These are phyloP conservation scores for Zoroaster sp. DNA, from an alignment of 53 echinoderm and acorn worm genomes.

Conservation along the genomic window DNA sequence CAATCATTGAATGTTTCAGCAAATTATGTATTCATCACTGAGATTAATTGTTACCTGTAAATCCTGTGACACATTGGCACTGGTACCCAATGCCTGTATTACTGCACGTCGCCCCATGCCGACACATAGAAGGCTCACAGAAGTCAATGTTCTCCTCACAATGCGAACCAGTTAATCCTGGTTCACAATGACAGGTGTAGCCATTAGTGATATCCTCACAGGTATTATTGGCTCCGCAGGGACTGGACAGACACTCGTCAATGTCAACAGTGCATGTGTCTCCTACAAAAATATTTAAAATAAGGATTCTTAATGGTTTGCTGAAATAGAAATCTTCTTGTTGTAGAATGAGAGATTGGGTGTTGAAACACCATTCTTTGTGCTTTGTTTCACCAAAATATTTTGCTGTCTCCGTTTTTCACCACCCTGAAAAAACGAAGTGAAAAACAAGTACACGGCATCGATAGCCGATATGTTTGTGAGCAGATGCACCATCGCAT, in stretches of 20 bases:
- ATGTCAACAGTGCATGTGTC: not conserved
- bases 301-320: too few relatives aligned
- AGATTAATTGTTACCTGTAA: not conserved
- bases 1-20: too few relatives aligned
- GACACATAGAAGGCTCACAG: conserved; percentile 22
- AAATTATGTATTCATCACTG: too few relatives aligned
- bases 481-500: too few relatives aligned
- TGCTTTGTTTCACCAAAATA: too few relatives aligned
- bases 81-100: conserved; percentile 16
- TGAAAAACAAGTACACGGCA: too few relatives aligned
- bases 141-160: conserved; percentile 58
- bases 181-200: conserved; percentile 60
- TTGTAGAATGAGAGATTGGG: too few relatives aligned
- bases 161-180: conserved; percentile 44
- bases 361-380: too few relatives aligned
- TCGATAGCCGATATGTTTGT: too few relatives aligned
- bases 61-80: not conserved
- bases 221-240: conserved; percentile 56
- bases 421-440: too few relatives aligned
- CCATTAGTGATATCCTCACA: conserved; percentile 63
- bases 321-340: too few relatives aligned
- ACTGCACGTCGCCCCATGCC: conserved; percentile 29
- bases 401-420: too few relatives aligned
- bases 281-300: not conserved
- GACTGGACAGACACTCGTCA: conserved; percentile 63